Evolutionary conservation across 2,797 vertebrate species (phyloP).

Genomic region (Periophthalmus magnuspinnatus): DNA sequence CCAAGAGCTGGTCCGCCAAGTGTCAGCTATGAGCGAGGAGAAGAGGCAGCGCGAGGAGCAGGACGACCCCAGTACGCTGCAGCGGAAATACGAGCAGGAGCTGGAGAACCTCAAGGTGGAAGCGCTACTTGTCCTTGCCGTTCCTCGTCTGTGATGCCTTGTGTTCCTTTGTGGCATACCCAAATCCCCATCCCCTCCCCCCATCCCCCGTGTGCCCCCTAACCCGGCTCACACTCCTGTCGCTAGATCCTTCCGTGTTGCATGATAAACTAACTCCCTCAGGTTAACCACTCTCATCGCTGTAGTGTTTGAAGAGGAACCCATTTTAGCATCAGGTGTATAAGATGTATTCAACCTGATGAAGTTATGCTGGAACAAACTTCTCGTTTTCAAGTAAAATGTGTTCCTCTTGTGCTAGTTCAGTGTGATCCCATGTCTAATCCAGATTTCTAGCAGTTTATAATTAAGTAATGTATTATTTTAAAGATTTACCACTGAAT

Average conservation of each 20-base stretch:
- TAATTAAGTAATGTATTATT: not conserved
- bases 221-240: slow-evolving; percentile 53
- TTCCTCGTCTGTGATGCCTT: slow-evolving; percentile 78
- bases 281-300: slow-evolving; percentile 40
- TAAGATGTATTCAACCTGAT: not conserved
- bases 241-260: slow-evolving; percentile 62
- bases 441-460: slow-evolving; percentile 11
- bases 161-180: slow-evolving; percentile 79
- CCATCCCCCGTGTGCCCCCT: slow-evolving; percentile 39
- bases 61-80: slow-evolving; percentile 68
- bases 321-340: slow-evolving; percentile 50
- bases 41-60: slow-evolving; percentile 70
- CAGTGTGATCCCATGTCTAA: slow-evolving; percentile 33
- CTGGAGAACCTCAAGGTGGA: slow-evolving; percentile 86
- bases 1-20: slow-evolving; percentile 74
- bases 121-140: slow-evolving; percentile 75
- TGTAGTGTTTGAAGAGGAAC: slow-evolving; percentile 61
- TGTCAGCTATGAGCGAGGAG: slow-evolving; percentile 73
- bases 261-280: slow-evolving; percentile 74
- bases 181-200: slow-evolving; percentile 37
- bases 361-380: not conserved
- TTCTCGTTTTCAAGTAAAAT: slow-evolving; percentile 48
- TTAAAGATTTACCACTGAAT: too few species aligned
- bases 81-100: slow-evolving; percentile 83
- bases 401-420: slow-evolving; percentile 55